Evolutionary conservation across 2,888 invertebrate genomes (phyloP).

Genomic region (Sarcophaga carnaria): DNA sequence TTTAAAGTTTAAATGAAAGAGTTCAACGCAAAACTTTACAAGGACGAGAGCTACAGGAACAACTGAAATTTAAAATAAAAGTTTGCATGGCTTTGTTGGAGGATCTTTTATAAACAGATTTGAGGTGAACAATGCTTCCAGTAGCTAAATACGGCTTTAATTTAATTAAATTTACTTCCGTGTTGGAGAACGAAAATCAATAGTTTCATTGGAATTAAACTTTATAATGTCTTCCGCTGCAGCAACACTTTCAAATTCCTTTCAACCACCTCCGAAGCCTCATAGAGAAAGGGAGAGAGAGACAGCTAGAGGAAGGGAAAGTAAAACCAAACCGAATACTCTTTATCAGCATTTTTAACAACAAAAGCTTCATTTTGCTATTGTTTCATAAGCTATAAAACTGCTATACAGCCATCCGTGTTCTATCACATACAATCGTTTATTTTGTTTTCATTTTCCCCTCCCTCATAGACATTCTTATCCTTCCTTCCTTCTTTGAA

Average conservation of each 20-base stretch:
- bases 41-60: too few species aligned
- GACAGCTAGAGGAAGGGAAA: background rate
- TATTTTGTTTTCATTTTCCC: slow-evolving; percentile 45
- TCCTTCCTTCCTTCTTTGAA: slow-evolving; percentile 48
- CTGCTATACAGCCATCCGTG: slow-evolving; percentile 57
- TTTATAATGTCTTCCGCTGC: background rate
- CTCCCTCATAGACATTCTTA: slow-evolving; percentile 32
- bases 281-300: background rate
- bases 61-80: too few species aligned
- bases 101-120: too few species aligned
- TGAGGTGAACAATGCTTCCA: too few species aligned
- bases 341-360: background rate
- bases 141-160: too few species aligned
- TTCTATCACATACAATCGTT: slow-evolving; percentile 64
- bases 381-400: slow-evolving; percentile 40
- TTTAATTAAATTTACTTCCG: background rate
- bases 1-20: too few species aligned
- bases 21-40: too few species aligned
- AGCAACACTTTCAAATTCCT: background rate
- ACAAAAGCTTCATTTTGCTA: slow-evolving; percentile 12
- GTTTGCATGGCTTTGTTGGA: too few species aligned
- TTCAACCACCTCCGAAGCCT: background rate
- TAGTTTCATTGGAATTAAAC: background rate
- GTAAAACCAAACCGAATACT: too few species aligned
- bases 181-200: background rate